phyloP scores from a whole-genome alignment of 2,113 vertebrate species.

The Hassar affinis region DNA sequence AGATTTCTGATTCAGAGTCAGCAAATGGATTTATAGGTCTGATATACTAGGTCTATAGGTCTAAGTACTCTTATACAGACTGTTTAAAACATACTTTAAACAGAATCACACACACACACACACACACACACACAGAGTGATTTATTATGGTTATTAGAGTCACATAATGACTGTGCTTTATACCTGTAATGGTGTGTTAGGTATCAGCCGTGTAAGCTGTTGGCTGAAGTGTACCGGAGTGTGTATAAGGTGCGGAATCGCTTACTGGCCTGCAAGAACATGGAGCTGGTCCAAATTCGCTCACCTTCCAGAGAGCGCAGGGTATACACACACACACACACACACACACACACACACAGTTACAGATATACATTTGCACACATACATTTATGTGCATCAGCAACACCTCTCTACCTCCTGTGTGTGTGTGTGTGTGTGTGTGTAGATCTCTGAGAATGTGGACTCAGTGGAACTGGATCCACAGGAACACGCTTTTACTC shows the following conservation, averaged over 20 bases:
- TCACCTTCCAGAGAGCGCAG: constrained; percentile 91
- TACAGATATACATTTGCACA: neutral
- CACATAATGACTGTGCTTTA: neutral
- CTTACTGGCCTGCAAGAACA: constrained; percentile 93
- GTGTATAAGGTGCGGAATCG: constrained; percentile 95
- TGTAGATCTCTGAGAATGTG: constrained; percentile 88
- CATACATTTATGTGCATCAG: neutral
- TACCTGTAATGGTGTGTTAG: constrained; percentile 61
- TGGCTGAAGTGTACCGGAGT: constrained; percentile 90
- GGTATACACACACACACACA: constrained; percentile 69
- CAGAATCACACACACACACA: neutral
- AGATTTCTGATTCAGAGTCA: too few species aligned
- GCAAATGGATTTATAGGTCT: too few species aligned
- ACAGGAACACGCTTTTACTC: constrained; percentile 91
- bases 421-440: neutral
- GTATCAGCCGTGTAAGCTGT: constrained; percentile 90
- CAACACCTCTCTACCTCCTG: neutral
- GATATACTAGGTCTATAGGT: too few species aligned
- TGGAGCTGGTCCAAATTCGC: constrained; percentile 90
- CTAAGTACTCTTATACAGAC: too few species aligned
- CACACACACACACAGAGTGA: neutral
- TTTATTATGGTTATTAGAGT: neutral
- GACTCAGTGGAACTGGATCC: constrained; percentile 88
- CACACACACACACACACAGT: constrained; percentile 53
- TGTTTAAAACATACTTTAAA: too few species aligned